Base-by-base conservation (phyloP, 2,888 invertebrate genomes). In the Drosophila paranaensis region DNA sequence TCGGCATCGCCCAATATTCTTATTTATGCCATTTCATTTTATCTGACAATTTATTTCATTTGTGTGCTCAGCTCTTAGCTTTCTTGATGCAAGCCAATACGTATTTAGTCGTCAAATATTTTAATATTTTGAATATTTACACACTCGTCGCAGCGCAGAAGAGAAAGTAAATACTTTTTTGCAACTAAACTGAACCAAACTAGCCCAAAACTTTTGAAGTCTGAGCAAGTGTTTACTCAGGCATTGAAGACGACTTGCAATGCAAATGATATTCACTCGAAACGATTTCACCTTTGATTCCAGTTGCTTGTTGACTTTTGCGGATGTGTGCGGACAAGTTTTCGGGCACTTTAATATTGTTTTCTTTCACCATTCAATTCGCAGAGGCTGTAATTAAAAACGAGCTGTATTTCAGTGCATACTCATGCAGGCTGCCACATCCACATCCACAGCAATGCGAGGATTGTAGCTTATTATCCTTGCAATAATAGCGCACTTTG, bases 251-350 rank as follows among this genome's bases (percentile, higher is more conserved):
- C 14, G 54, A 48, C 57, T 51, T 40, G 40, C 40, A 37, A 40
- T 62, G 62, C 37, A 55, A 65, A 62, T 65, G 66, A 62, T 43
- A 45, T 62, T 58, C 16, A 35, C 42, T 55, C 55, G 33, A 58
- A 62, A 40, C 25, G 55, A 25, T 46, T 65, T 13, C 42, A 55
- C 66, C 56, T 60, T 56, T 63, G 42, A 51, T 16, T 45, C 25
- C 37, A 33, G 37, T 40, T 58, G 51, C 37, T 46, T 73, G 68
- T 82, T 79, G 86, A 79, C 71, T 57, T 71, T 71, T 70, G 14
- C 14, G 37, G 27, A 20, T 50, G 57, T 74, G 60, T 83, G 71
- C 63, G 62, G 3, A 73, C 67, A 67, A 73, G 77, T 73, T 79
- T 25, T 3, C 5, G 33, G 16, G 48, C 48, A 40, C 25, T 58